These are phyloP conservation scores for Hymenochirus boettgeri DNA, from an alignment of 2,113 vertebrate species.

Conservation along the genomic window DNA sequence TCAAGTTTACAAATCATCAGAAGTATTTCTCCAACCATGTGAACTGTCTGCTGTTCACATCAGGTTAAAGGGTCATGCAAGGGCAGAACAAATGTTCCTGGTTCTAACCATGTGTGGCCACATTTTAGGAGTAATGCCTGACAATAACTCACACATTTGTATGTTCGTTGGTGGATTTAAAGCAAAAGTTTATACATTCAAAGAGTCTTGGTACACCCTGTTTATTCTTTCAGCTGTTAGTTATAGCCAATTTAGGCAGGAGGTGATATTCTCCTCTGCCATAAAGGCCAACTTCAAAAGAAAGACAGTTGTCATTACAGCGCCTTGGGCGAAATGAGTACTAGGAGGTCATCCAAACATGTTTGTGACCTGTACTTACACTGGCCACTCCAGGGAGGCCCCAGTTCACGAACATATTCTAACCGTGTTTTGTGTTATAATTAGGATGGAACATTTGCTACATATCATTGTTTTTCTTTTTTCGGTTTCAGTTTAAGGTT, in stretches of 20 bases:
- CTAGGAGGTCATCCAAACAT: conserved; percentile 40
- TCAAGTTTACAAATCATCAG: neutral
- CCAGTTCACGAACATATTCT: neutral
- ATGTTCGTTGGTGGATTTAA: conserved; percentile 12
- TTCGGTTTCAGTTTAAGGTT: no score
- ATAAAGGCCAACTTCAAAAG: conserved; percentile 41
- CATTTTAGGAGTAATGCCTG: conserved; percentile 16
- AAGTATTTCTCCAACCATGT: neutral
- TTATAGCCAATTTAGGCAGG: conserved; percentile 42
- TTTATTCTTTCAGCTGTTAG: conserved; percentile 43
- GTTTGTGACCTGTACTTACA: conserved; percentile 19
- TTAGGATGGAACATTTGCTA: neutral
- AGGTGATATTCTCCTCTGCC: conserved; percentile 37
- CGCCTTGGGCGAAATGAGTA: conserved; percentile 34
- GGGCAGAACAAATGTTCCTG: conserved; percentile 23
- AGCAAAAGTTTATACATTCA: conserved; percentile 25
- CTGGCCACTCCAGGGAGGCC: conserved; percentile 19
- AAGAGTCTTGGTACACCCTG: conserved; percentile 22
- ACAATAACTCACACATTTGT: conserved; percentile 28
- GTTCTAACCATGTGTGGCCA: conserved; percentile 20
- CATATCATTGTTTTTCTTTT: neutral
- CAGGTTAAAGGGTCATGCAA: neutral
- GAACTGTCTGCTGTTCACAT: neutral
- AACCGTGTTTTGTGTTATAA: neutral
- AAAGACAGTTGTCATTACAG: conserved; percentile 36